Conservation (phyloP, 2,797 vertebrate species). For the Dicrostonyx torquatus region DNA sequence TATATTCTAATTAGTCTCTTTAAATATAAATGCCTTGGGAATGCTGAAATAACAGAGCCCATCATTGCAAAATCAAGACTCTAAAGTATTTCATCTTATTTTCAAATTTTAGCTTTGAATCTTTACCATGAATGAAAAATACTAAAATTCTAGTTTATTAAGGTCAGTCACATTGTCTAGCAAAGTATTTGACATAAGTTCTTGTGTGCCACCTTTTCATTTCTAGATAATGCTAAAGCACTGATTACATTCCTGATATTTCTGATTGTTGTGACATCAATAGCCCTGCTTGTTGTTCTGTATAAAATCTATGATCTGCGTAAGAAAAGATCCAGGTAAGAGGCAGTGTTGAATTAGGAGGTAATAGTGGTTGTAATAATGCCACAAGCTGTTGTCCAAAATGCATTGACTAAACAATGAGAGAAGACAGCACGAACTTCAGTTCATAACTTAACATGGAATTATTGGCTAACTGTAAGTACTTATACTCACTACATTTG, state of each 20-base stretch:
- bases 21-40: constrained; percentile 6
- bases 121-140: neutral
- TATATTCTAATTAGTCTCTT: neutral
- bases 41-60: neutral
- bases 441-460: neutral
- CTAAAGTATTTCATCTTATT: neutral
- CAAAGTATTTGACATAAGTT: neutral
- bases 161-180: neutral
- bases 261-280: constrained; percentile 91
- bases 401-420: too few species aligned
- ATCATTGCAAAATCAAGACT: neutral
- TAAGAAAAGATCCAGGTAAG: constrained; percentile 88
- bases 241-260: constrained; percentile 91
- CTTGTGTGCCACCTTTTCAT: constrained; percentile 50
- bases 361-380: too few species aligned
- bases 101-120: neutral
- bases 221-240: constrained; percentile 92
- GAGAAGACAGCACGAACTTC: accelerated
- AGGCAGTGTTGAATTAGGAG: neutral
- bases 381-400: accelerated
- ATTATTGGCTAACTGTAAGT: neutral
- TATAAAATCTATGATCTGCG: constrained; percentile 94
- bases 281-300: constrained; percentile 92
- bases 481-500: neutral
- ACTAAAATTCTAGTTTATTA: neutral